A percentile compares a stretch with the other conserved stretches of the same genome.
phyloP scores from a whole-genome alignment of 2,888 invertebrate genomes.

The Aporophyla lueneburgensis region DNA sequence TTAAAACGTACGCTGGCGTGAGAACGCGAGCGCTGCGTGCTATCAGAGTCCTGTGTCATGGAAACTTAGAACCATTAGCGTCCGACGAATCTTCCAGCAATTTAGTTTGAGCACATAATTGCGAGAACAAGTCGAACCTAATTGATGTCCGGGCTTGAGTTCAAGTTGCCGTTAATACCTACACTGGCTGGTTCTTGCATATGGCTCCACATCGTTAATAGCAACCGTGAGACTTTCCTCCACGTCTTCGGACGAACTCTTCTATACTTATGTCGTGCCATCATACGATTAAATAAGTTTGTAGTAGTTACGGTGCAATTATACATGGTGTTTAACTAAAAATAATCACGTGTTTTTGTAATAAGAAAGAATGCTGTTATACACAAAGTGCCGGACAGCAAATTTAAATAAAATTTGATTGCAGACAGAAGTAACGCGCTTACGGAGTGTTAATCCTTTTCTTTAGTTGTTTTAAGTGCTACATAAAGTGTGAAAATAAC shows the following conservation, averaged over 20 bases:
- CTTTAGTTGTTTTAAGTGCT: slow-evolving; percentile 55
- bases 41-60: slow-evolving; percentile 80
- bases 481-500: slow-evolving; percentile 58
- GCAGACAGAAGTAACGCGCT: slow-evolving; percentile 35
- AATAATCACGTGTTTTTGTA: slow-evolving; percentile 37
- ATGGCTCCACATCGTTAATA: slow-evolving; percentile 64
- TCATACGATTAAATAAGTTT: slow-evolving; percentile 52
- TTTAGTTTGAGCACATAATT: slow-evolving; percentile 90
- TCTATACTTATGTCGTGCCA: slow-evolving; percentile 51
- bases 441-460: slow-evolving; percentile 49
- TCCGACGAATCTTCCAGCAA: slow-evolving; percentile 87
- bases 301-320: slow-evolving; percentile 59
- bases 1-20: slow-evolving; percentile 54
- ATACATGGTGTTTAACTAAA: slow-evolving; percentile 53
- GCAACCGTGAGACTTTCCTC: slow-evolving; percentile 63
- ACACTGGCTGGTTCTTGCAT: slow-evolving; percentile 75
- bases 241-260: slow-evolving; percentile 26
- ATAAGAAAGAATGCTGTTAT: slow-evolving; percentile 30
- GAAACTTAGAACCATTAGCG: slow-evolving; percentile 84
- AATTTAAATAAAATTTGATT: slow-evolving; percentile 56
- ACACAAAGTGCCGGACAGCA: slow-evolving; percentile 23
- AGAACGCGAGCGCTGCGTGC: slow-evolving; percentile 48
- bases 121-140: slow-evolving; percentile 88
- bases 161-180: slow-evolving; percentile 84
- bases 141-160: slow-evolving; percentile 86